Evolutionary conservation across 2,797 vertebrate genomes (phyloP).

Genomic region (Hippopotamyrus pictus): DNA sequence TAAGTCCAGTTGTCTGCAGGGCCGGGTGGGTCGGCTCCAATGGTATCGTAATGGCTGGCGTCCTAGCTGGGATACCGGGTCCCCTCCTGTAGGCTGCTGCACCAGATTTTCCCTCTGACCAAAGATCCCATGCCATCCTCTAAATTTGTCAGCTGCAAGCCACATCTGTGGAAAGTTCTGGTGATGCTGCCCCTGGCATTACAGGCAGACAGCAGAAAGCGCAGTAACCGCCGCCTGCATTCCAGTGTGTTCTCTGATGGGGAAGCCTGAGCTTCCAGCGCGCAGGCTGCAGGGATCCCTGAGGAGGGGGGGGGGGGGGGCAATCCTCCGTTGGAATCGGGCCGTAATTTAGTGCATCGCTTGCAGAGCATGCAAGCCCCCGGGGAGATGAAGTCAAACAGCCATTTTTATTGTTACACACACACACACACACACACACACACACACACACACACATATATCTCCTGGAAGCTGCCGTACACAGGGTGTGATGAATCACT

Average conservation of each 20-base stretch:
- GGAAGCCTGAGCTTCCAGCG: not conserved
- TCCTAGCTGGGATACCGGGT: not conserved
- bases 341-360: constrained; percentile 35
- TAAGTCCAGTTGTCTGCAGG: not conserved
- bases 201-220: constrained; percentile 25
- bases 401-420: constrained; percentile 49
- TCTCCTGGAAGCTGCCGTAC: constrained; percentile 50
- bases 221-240: not conserved
- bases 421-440: constrained; percentile 47
- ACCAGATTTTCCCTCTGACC: not conserved
- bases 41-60: not conserved
- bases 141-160: not conserved
- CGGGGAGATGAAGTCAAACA: constrained; percentile 53
- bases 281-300: not conserved
- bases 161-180: not conserved
- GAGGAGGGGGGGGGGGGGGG: not conserved
- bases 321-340: constrained; percentile 17
- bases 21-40: not conserved
- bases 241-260: constrained; percentile 15
- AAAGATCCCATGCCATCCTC: not conserved
- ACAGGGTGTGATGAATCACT: constrained; percentile 56
- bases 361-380: constrained; percentile 39
- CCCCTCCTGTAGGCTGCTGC: not conserved
- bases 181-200: not conserved
- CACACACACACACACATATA: constrained; percentile 48